phyloP scores from a whole-genome alignment of 2,888 invertebrate genomes.

The Clivina fossor region DNA sequence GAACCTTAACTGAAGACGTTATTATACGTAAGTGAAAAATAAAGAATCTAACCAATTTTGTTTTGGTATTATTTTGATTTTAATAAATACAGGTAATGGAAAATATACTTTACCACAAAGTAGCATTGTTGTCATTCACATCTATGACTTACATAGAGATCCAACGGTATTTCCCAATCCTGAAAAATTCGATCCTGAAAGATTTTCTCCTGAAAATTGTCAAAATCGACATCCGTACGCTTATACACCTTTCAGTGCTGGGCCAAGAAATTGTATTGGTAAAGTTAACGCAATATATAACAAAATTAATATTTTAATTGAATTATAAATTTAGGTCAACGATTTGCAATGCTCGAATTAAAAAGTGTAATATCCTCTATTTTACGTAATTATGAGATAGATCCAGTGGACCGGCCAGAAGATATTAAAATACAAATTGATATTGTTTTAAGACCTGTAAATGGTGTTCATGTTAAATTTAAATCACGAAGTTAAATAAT shows the following conservation, averaged over 20 bases:
- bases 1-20: not conserved
- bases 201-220: constrained; percentile 51
- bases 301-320: not conserved
- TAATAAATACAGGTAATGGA: constrained; percentile 15
- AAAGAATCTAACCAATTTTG: not conserved
- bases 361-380: constrained; percentile 60
- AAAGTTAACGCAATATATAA: not conserved
- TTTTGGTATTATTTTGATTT: no score
- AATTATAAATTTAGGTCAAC: constrained; percentile 60
- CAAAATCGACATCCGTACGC: constrained; percentile 45
- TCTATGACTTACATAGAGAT: constrained; percentile 55
- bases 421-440: constrained; percentile 54
- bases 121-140: not conserved
- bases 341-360: constrained; percentile 68
- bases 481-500: not conserved
- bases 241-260: constrained; percentile 48
- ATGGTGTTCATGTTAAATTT: constrained; percentile 52
- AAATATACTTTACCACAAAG: constrained; percentile 9
- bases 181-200: constrained; percentile 53
- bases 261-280: constrained; percentile 49
- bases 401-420: constrained; percentile 54
- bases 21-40: not conserved
- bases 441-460: constrained; percentile 54
- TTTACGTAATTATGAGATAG: constrained; percentile 57
- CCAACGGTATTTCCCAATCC: constrained; percentile 55